Evolutionary conservation across 2,113 vertebrate species (phyloP).

Genomic region (Nyctereutes procyonoides): DNA sequence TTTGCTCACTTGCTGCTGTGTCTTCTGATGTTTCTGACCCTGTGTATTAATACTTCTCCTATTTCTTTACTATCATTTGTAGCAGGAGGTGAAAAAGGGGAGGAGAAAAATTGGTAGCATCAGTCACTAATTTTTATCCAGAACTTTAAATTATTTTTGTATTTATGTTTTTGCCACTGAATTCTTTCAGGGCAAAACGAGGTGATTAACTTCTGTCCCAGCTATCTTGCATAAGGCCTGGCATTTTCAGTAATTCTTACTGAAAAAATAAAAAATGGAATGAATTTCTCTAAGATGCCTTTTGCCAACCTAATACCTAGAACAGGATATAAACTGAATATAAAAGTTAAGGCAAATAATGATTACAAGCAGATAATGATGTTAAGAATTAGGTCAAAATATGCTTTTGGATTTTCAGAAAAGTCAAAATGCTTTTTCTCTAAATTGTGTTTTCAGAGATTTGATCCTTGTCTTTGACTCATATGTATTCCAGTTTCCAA

Average conservation of each 20-base stretch:
- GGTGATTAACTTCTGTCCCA: not conserved
- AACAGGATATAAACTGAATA: not conserved
- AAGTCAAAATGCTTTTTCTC: conserved; percentile 48
- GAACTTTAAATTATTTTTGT: not conserved
- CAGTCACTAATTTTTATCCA: not conserved
- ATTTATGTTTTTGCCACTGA: conserved; percentile 9
- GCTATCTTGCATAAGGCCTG: not conserved
- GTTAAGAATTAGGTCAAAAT: conserved; percentile 27
- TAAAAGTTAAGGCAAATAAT: conserved; percentile 3
- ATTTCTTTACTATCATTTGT: not conserved
- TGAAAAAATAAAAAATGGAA: not conserved
- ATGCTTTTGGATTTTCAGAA: not conserved
- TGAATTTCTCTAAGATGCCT: not conserved
- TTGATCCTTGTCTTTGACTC: not conserved
- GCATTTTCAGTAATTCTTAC: conserved; percentile 46
- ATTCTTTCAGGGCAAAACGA: not conserved
- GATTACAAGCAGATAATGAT: conserved; percentile 5
- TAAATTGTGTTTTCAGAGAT: conserved; percentile 25
- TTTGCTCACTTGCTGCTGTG: not conserved
- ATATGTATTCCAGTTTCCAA: not conserved
- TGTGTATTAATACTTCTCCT: not conserved
- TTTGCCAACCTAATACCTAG: not conserved
- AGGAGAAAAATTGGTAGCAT: not conserved
- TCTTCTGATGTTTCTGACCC: not conserved
- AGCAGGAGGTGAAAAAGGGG: not conserved